Percentiles rank a stretch among this genome's conserved stretches.
These are phyloP conservation scores for Bujurquina vittata DNA, from an alignment of 2,113 vertebrate genomes.

Conservation along the genomic window DNA sequence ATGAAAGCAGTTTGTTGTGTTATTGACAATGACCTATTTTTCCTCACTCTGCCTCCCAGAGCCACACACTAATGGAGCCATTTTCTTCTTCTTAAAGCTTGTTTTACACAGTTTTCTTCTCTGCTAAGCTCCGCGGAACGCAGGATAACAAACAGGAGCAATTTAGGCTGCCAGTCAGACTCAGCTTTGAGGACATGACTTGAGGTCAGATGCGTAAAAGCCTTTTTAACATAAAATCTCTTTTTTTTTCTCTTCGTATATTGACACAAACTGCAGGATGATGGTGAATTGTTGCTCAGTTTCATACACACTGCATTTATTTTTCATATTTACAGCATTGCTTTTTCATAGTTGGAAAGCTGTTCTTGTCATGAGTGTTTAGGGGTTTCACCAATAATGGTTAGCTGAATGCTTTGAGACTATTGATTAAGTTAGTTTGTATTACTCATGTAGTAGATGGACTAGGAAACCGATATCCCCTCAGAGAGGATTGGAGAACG, in stretches of 20 bases:
- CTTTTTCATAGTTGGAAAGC: background rate
- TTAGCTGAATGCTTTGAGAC: background rate
- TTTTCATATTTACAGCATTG: background rate
- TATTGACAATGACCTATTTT: conserved; percentile 62
- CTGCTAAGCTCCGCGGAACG: background rate
- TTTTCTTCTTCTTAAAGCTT: conserved; percentile 28
- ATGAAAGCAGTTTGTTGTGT: conserved; percentile 48
- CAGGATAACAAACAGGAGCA: background rate
- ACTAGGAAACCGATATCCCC: background rate
- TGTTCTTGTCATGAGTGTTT: background rate
- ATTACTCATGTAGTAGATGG: rapidly evolving
- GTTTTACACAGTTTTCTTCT: conserved; percentile 11
- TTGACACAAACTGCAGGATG: background rate
- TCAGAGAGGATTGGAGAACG: background rate
- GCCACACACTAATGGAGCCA: conserved; percentile 21
- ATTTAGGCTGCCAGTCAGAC: conserved; percentile 17
- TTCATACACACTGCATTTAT: background rate
- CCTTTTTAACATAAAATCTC: background rate
- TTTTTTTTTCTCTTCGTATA: background rate
- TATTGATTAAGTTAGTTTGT: background rate
- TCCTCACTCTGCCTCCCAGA: conserved; percentile 5
- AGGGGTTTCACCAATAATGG: background rate
- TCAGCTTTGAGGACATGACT: background rate
- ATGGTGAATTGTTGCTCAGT: background rate
- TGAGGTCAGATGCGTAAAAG: background rate